Percentiles rank a stretch among this genome's conserved stretches.
These are phyloP conservation scores for Natator depressus DNA, from an alignment of 2,113 vertebrate genomes.

Conservation along the genomic window DNA sequence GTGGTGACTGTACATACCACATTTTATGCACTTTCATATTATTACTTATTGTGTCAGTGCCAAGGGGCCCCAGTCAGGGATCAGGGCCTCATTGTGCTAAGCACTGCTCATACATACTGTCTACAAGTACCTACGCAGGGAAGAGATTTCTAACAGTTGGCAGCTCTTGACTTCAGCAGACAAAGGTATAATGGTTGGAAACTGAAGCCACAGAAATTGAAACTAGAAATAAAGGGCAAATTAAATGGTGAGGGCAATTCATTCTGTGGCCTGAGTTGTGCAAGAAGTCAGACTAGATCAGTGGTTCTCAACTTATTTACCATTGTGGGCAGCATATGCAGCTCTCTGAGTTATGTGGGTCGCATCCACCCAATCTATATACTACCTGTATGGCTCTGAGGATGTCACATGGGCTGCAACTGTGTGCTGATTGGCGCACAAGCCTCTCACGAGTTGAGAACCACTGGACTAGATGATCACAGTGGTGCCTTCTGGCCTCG, in stretches of 20 bases:
- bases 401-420: too few relatives aligned
- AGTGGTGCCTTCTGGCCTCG: background rate
- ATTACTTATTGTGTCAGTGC: background rate
- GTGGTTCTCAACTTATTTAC: too few relatives aligned
- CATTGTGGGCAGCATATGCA: too few relatives aligned
- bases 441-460: too few relatives aligned
- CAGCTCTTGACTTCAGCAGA: background rate
- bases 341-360: too few relatives aligned
- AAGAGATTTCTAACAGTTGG: background rate
- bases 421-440: too few relatives aligned
- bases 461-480: background rate
- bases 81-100: background rate
- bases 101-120: background rate
- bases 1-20: background rate
- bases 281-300: background rate
- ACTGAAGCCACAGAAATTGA: background rate
- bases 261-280: background rate
- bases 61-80: background rate
- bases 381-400: too few relatives aligned
- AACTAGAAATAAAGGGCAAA: background rate
- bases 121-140: rapidly evolving
- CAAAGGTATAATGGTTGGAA: background rate
- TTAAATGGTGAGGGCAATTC: background rate
- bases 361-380: too few relatives aligned
- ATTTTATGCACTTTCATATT: background rate